A percentile compares a stretch with the other conserved stretches of the same genome.
phyloP scores from a whole-genome alignment of 2,113 vertebrate genomes.

The Calyptomena viridis region DNA sequence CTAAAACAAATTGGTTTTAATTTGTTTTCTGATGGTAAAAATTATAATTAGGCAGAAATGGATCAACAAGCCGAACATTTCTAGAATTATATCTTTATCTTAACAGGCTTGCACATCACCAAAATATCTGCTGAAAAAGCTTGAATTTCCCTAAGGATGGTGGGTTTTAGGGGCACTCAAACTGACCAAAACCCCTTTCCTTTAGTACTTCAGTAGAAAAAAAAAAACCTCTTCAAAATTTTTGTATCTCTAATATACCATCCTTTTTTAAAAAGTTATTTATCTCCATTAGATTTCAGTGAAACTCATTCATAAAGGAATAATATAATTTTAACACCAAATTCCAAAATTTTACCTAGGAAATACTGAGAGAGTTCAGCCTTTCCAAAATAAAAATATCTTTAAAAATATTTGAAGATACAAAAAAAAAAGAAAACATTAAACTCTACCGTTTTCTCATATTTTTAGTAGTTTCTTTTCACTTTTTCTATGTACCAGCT shows the following conservation, averaged over 20 bases:
- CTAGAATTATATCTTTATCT: not conserved
- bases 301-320: not conserved
- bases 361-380: not conserved
- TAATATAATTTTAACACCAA: not conserved
- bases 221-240: not conserved
- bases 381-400: not conserved
- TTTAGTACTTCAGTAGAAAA: not conserved
- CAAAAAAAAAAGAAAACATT: not conserved
- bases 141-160: not conserved
- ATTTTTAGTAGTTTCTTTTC: not conserved
- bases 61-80: not conserved
- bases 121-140: not conserved
- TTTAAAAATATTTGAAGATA: not conserved
- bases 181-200: not conserved
- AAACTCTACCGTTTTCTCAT: not conserved
- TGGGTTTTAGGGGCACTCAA: not conserved
- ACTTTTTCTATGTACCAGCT: not conserved
- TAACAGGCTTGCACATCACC: not conserved
- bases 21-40: constrained; percentile 33
- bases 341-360: not conserved
- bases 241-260: not conserved
- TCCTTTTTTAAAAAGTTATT: not conserved
- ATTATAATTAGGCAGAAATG: not conserved
- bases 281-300: not conserved
- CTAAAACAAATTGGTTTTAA: not conserved